Evolutionary conservation across 2,888 invertebrate species (phyloP), one percentile per base, ranked within the genome.

Genomic region (Pollenia amentaria): DNA sequence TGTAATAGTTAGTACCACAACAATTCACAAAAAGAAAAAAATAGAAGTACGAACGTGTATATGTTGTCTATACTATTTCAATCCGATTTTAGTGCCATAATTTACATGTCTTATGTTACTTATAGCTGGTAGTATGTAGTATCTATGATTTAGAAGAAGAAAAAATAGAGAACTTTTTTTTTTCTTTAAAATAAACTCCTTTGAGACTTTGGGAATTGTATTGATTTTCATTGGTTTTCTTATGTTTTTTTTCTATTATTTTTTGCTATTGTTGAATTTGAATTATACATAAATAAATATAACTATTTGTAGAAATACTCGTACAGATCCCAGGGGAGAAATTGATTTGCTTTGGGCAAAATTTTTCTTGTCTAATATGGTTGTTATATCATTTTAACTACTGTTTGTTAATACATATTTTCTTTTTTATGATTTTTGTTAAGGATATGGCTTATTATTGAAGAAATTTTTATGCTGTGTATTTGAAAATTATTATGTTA

Each of bases 91-190:
- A 76, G 72, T 77, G 76, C 67, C 65, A 87, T 87, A 87, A 87
- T 87, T 87, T 87, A 87, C 87, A 87, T 84, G 84, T 69, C 57
- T 72, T 82, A 16, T 48, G 14, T 73, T 60, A 48, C 53, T 14
- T 62, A 38, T 62, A 38, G 16, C 60, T 53, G 44, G 14, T 8
- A 18, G 11, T 64, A 11, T 44, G 16, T 18, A 21, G 21, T 18
- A 55, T 6, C 3, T 18, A 18, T 40, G 46, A 60, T 42, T 51
- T 57, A 46, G n/a, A 18, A 12, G 70, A 53, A 79, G 42, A 79
- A 53, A 70, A 40, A 78, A 46, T 7, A 73, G 4, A n/a, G n/a
- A n/a, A n/a, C n/a, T n/a, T n/a, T n/a, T 29, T 51, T 29, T 76
- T 75, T 60, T 48, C 48, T 42, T 16, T 60, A 12, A n/a, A 55